Evolutionary conservation across 2,888 invertebrate genomes (phyloP).

Genomic region (Tenthredo distinguenda): DNA sequence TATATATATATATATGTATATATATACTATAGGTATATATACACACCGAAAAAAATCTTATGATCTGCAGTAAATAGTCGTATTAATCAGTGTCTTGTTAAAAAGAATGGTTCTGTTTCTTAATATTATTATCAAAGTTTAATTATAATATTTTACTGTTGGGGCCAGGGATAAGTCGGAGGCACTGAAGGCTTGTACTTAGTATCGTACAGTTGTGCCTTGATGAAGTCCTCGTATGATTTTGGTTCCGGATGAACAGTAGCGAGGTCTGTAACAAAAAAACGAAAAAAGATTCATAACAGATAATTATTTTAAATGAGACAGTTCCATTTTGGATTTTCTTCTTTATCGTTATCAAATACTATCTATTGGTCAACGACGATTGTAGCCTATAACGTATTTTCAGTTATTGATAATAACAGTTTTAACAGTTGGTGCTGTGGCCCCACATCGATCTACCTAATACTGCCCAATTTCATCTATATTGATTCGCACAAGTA

Average conservation of each 20-base stretch:
- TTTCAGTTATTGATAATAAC: too few relatives aligned
- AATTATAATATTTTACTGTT: conserved; percentile 14
- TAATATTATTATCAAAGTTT: neutral
- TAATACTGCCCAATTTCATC: too few relatives aligned
- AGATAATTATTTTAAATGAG: conserved; percentile 14
- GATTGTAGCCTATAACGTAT: too few relatives aligned
- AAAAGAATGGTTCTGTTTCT: neutral
- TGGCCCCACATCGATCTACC: too few relatives aligned
- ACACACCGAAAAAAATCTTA: conserved; percentile 12
- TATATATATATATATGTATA: neutral
- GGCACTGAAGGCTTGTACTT: conserved; percentile 86
- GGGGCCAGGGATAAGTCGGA: conserved; percentile 82
- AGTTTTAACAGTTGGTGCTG: too few relatives aligned
- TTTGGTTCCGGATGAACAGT: conserved; percentile 89
- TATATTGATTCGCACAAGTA: too few relatives aligned
- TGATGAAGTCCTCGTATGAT: conserved; percentile 87
- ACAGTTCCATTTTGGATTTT: conserved; percentile 15
- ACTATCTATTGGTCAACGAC: too few relatives aligned
- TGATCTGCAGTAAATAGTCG: neutral
- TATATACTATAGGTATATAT: neutral
- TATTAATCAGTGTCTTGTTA: conserved; percentile 16
- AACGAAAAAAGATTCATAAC: neutral
- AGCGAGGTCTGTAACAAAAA: conserved; percentile 84
- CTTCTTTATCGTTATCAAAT: neutral
- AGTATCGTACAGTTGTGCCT: conserved; percentile 90